These are phyloP conservation scores for Melitaea cinxia DNA, from an alignment of 1,140 invertebrate species.

Conservation along the genomic window DNA sequence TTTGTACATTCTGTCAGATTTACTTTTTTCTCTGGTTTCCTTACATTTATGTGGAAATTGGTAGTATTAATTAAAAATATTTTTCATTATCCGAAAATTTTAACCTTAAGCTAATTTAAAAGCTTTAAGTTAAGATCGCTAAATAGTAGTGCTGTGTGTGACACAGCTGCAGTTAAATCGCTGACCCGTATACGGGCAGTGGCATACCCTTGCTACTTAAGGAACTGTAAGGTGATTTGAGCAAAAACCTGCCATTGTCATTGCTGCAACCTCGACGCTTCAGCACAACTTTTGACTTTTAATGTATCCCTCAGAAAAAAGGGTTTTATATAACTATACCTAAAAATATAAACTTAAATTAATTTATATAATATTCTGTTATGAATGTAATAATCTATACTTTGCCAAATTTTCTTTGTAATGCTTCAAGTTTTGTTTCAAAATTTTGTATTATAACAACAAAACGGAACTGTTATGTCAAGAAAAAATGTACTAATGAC, in stretches of 20 bases:
- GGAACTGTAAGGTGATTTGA: constrained; percentile 57
- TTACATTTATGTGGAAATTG: too few species aligned
- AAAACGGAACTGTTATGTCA: too few species aligned
- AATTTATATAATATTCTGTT: neutral
- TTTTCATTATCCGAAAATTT: neutral
- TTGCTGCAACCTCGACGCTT: constrained; percentile 45
- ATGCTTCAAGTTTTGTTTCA: too few species aligned
- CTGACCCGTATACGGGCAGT: constrained; percentile 52
- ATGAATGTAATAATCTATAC: too few species aligned
- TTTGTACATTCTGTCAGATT: too few species aligned
- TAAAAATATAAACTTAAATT: too few species aligned
- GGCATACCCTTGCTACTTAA: constrained; percentile 58
- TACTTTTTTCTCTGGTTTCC: too few species aligned
- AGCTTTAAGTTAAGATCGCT: neutral
- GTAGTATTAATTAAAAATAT: too few species aligned
- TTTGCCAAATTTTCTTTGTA: too few species aligned
- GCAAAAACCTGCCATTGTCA: constrained; percentile 64
- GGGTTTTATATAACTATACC: too few species aligned
- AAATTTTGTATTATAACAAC: too few species aligned
- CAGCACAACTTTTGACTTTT: constrained; percentile 35
- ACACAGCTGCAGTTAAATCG: constrained; percentile 13
- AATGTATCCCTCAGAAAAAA: neutral
- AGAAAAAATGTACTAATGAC: too few species aligned
- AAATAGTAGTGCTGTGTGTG: constrained; percentile 17
- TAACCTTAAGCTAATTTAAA: neutral